phyloP scores from a whole-genome alignment of 1,140 invertebrate species.

The Trichogramma pretiosum region DNA sequence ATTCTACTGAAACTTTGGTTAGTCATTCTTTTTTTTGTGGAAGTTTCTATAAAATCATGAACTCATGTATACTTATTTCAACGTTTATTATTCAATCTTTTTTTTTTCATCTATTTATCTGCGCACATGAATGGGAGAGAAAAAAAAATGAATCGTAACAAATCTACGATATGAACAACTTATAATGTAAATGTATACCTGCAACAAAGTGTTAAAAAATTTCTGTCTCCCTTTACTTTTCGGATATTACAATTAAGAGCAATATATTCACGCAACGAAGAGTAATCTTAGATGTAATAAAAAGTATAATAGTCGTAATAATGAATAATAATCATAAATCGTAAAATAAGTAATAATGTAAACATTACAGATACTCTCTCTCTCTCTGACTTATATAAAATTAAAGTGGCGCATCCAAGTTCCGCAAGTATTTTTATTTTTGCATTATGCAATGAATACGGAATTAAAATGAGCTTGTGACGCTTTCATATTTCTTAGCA shows the following conservation, averaged over 20 bases:
- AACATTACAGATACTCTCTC: constrained; percentile 14
- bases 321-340: constrained; percentile 3
- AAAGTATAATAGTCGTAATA: constrained; percentile 7
- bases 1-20: constrained; percentile 14
- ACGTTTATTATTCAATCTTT: too few species aligned
- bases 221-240: constrained; percentile 1
- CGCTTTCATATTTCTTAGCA: constrained; percentile 18
- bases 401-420: constrained; percentile 16
- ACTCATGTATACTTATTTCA: too few species aligned
- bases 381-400: constrained; percentile 19
- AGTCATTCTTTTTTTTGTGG: background rate
- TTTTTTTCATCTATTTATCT: too few species aligned
- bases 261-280: constrained; percentile 14
- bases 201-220: constrained; percentile 18
- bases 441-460: too few species aligned
- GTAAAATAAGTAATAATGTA: constrained; percentile 15
- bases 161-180: constrained; percentile 15
- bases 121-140: background rate
- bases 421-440: constrained; percentile 16
- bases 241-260: constrained; percentile 13
- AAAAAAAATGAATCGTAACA: constrained; percentile 7
- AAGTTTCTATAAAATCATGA: constrained; percentile 7
- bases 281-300: constrained; percentile 13
- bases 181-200: constrained; percentile 17
- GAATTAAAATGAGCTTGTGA: constrained; percentile 13